Base-by-base conservation (phyloP, 2,797 vertebrate genomes). In the Gallinago stenura region DNA sequence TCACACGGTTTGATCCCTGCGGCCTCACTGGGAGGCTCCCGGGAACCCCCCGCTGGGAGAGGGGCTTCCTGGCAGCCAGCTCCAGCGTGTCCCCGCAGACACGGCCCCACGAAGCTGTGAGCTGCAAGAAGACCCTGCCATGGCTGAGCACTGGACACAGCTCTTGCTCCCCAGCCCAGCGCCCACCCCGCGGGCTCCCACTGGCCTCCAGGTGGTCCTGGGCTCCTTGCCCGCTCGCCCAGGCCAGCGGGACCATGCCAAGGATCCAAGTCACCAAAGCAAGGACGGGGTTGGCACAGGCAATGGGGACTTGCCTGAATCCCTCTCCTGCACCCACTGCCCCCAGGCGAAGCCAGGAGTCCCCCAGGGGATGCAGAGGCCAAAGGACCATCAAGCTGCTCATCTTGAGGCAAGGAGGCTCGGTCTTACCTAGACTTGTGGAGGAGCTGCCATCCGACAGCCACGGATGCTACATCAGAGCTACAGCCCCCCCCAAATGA, bases 401-500 rank as follows among this genome's bases (percentile, higher is more conserved):
- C 0, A 0, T 17, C 64, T 37, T 37, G 37, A 37, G 0, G 33
- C 0, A 0, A 54, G 35, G 75, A 62, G n/a, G 45, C 73, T 66
- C 0, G 0, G 81, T 71, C 53, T n/a, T 12, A 15, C 17, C 12
- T 62, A n/a, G 56, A 17, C 43, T 31, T 12, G 1, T 2, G 2
- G 56, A 57, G 82, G 45, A 89, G 78, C 90, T 70, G 79, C 75
- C 71, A 11, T 2, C 50, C 0, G 2, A 72, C 72, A 88, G 86
- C 21, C 83, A 4, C 39, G 10, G 71, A 22, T 22, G 46, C 62
- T 50, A 21, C 0, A 0, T 7, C 76, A 37, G 46, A 69, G 86
- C 76, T 9, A 24, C 86, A 66, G 83, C 41, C 56, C 64, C 50
- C 50, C 88, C 10, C 0, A 26, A 51, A 60, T 26, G 33, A 77